These are phyloP conservation scores for Parnassius glacialis DNA, from an alignment of 2,888 invertebrate species.

Conservation along the genomic window DNA sequence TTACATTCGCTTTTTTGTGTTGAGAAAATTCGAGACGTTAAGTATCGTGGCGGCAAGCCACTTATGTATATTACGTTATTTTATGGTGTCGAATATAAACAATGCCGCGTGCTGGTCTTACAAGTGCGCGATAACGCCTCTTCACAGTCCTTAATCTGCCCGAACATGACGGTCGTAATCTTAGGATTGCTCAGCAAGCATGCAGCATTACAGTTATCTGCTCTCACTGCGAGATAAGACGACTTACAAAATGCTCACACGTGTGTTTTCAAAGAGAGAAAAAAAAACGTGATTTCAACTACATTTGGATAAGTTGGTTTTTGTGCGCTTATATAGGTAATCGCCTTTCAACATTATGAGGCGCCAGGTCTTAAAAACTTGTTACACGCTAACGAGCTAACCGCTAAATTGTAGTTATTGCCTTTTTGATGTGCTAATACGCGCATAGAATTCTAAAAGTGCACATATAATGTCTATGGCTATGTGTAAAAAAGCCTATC, in stretches of 20 bases:
- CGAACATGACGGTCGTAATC: slow-evolving; percentile 23
- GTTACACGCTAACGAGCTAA: slow-evolving; percentile 2
- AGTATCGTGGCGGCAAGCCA: slow-evolving; percentile 32
- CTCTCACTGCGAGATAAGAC: slow-evolving; percentile 13
- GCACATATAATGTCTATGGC: not conserved
- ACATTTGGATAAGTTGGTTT: not conserved
- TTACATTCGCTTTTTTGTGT: slow-evolving; percentile 60
- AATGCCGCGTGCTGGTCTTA: slow-evolving; percentile 15
- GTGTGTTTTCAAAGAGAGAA: slow-evolving; percentile 1
- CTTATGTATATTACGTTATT: slow-evolving; percentile 32
- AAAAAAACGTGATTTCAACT: slow-evolving; percentile 6
- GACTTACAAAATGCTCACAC: slow-evolving; percentile 9
- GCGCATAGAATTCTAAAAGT: slow-evolving; percentile 6
- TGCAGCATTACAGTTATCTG: slow-evolving; percentile 13
- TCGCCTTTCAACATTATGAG: slow-evolving; percentile 14
- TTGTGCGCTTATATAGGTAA: slow-evolving; percentile 9
- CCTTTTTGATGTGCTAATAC: slow-evolving; percentile 16
- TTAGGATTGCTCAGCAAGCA: slow-evolving; percentile 12
- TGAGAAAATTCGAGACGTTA: slow-evolving; percentile 54
- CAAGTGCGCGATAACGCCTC: slow-evolving; percentile 14
- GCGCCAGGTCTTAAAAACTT: slow-evolving; percentile 15
- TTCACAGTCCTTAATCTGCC: slow-evolving; percentile 20
- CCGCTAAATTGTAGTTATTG: not conserved
- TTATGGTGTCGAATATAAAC: slow-evolving; percentile 13
- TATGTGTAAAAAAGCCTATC: not conserved